Evolutionary conservation across 2,113 vertebrate species (phyloP).

Genomic region (Todiramphus chloris): DNA sequence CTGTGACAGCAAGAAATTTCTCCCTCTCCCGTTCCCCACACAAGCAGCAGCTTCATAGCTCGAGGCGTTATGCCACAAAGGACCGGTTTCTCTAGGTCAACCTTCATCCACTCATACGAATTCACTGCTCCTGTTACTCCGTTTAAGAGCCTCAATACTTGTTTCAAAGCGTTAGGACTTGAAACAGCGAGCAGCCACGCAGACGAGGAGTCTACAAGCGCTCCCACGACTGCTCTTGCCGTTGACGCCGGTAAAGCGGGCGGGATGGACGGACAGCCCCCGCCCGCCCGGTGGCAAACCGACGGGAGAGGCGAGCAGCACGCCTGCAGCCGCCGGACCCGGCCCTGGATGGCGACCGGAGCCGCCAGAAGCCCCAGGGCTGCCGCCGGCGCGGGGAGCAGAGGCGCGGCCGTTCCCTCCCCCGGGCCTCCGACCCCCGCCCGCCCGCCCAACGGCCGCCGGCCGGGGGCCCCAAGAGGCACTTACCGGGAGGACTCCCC

Average conservation of each 20-base stretch:
- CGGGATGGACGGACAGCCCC: background rate
- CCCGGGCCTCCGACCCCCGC: background rate
- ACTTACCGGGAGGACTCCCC: constrained; percentile 89
- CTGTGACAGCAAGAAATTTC: background rate
- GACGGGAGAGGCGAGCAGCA: background rate
- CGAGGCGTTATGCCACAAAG: background rate
- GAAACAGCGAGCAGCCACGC: background rate
- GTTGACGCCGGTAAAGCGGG: accelerated
- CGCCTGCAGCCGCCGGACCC: background rate
- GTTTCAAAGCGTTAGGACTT: background rate
- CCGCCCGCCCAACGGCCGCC: background rate
- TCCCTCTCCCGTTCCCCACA: background rate
- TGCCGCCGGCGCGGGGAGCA: background rate
- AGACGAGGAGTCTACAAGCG: background rate
- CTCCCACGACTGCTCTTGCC: background rate
- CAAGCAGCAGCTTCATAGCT: accelerated
- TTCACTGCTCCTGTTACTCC: accelerated
- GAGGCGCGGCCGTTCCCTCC: background rate
- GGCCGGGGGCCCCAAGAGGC: background rate
- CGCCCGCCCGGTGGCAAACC: background rate
- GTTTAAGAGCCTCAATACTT: background rate
- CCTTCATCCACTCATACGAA: background rate
- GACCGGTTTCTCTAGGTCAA: background rate
- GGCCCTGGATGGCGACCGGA: no score
- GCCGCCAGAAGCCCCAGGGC: background rate